Base-by-base conservation (phyloP, 1,140 invertebrate genomes). In the Aphelinus atriplicis region DNA sequence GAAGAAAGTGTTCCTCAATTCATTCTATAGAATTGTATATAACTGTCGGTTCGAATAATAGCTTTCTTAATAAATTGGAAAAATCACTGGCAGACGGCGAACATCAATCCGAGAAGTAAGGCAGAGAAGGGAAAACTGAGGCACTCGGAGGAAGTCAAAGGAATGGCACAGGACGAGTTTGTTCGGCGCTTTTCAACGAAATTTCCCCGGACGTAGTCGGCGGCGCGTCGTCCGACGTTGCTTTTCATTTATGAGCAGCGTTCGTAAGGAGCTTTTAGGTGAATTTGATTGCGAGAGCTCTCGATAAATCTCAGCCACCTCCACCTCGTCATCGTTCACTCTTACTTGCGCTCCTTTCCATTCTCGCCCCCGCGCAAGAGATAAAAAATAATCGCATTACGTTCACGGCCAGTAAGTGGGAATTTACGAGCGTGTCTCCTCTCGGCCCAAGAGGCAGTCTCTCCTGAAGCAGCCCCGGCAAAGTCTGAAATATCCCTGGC, bases 331-430 rank as follows among this genome's bases (percentile, higher is more conserved):
- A 42, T 60, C 9, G 2, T 5, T 61, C 66, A 1, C 46, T 58
- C 51, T 67, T 26, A 9, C 51, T 53, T 53, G 9, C 51, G 4
- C 9, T 53, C 9, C 51, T 6, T 60, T n/a, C 48, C 10, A 9
- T 57, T 58, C 55, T 72, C n/a, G 46, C n/a, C 26, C 2, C 7
- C 9, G n/a, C 4, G 57, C 45, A 61, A 68, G 6, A 71, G 68
- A 76, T 71, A 71, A 76, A 71, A 76, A 71, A 72, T 76, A 76
- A 76, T 76, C 75, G 63, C 65, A 76, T 76, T 76, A 76, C 64
- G 48, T 57, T 76, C 63, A 71, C 46, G 62, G 63, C 68, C 74
- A 65, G 74, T 66, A 66, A 71, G 62, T 56, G 57, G 47, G 61
- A 76, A 71, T 76, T 76, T 76, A 76, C 64, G 60, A 60, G 42